Evolutionary conservation across 2,113 vertebrate species (phyloP).

Genomic region (Cyprinodon tularosa): DNA sequence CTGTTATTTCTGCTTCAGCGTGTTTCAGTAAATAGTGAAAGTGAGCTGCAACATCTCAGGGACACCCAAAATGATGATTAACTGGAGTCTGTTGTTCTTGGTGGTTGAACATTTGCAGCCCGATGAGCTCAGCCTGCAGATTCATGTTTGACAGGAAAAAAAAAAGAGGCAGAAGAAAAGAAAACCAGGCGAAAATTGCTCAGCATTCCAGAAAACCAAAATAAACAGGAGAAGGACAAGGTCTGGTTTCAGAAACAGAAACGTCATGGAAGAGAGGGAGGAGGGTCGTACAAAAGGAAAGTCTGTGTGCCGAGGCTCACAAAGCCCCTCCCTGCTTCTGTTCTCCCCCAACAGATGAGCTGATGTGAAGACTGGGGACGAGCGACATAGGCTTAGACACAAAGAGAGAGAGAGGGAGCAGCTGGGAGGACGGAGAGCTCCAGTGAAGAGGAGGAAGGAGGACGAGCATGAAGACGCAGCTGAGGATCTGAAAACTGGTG

Average conservation of each 20-base stretch:
- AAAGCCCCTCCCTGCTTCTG: conserved; percentile 62
- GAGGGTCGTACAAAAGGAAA: conserved; percentile 50
- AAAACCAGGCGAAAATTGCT: conserved; percentile 49
- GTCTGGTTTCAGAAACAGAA: conserved; percentile 50
- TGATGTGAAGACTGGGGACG: conserved; percentile 7
- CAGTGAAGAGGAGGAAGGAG: conserved; percentile 20
- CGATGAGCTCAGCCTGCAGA: conserved; percentile 24
- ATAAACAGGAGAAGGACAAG: conserved; percentile 64
- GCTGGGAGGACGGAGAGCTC: conserved; percentile 37
- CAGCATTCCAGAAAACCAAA: conserved; percentile 67
- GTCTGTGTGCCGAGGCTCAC: conserved; percentile 61
- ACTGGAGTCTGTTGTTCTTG: neutral
- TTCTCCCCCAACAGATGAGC: conserved; percentile 70
- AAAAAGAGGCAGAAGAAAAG: conserved; percentile 27
- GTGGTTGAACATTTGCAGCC: neutral
- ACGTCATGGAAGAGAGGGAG: conserved; percentile 67
- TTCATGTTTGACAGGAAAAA: neutral
- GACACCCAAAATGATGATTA: neutral
- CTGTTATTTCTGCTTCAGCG: neutral
- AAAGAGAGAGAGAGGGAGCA: conserved; percentile 36
- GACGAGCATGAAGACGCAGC: conserved; percentile 36
- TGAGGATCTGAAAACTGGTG: conserved; percentile 42
- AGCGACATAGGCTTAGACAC: conserved; percentile 27
- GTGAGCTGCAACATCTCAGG: neutral
- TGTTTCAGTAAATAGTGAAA: neutral